Percentiles rank a stretch among this genome's conserved stretches.
Conservation (phyloP, 2,888 invertebrate genomes). For the Coenonympha glycerion region DNA sequence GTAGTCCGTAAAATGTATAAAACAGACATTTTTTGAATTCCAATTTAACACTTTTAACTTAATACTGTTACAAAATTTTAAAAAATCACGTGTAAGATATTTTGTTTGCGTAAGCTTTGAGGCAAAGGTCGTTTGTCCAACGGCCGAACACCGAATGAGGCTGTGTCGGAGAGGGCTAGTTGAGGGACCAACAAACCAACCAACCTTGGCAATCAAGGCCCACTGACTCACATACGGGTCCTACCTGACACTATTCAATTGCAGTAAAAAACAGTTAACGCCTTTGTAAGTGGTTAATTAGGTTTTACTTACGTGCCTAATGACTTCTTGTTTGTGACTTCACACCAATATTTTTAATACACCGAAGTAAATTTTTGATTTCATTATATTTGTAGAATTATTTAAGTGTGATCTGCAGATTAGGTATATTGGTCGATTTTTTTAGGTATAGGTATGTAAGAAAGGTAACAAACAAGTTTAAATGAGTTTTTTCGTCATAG, state of each 20-base stretch:
- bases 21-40: not conserved
- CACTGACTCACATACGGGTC: constrained; percentile 44
- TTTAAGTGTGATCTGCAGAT: too few species aligned
- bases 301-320: constrained; percentile 1
- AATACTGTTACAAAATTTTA: not conserved
- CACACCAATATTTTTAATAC: too few species aligned
- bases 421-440: too few species aligned
- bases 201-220: constrained; percentile 62
- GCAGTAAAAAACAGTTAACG: constrained; percentile 8
- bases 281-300: constrained; percentile 8
- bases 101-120: constrained; percentile 1
- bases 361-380: too few species aligned
- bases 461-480: too few species aligned
- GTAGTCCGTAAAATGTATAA: constrained; percentile 35
- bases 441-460: too few species aligned
- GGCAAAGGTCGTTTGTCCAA: constrained; percentile 13
- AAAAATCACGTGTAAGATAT: not conserved
- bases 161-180: constrained; percentile 33
- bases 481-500: too few species aligned
- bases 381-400: too few species aligned
- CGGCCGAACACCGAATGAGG: constrained; percentile 26
- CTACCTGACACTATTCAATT: constrained; percentile 26
- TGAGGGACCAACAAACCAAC: constrained; percentile 45
- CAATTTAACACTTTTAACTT: not conserved
- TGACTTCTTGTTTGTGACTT: not conserved